phyloP scores from a whole-genome alignment of 2,888 invertebrate species.

The Willowsia nigromaculata region DNA sequence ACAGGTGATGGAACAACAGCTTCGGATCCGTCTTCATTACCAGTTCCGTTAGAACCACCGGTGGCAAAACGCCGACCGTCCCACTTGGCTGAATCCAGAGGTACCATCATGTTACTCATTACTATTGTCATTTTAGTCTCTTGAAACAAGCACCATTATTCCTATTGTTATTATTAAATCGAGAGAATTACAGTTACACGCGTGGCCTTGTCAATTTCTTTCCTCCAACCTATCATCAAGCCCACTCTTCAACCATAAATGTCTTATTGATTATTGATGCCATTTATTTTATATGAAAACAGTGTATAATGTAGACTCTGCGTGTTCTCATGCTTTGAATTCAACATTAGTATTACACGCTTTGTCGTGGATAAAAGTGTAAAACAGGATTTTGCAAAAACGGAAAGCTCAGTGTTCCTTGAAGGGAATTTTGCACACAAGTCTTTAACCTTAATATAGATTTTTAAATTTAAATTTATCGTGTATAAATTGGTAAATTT shows the following conservation, averaged over 20 bases:
- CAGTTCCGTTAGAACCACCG: slow-evolving; percentile 56
- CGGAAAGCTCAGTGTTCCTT: no score
- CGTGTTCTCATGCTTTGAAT: no score
- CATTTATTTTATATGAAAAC: not conserved
- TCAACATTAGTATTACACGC: not conserved
- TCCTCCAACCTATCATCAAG: slow-evolving; percentile 39
- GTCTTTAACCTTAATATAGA: no score
- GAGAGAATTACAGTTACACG: not conserved
- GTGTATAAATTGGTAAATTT: no score
- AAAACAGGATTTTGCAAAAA: no score
- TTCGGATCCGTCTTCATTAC: slow-evolving; percentile 44
- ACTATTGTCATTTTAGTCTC: not conserved
- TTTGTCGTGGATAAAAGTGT: not conserved
- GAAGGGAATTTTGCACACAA: no score
- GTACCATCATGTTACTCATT: not conserved
- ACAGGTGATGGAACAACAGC: slow-evolving; percentile 59
- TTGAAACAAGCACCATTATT: slow-evolving; percentile 2
- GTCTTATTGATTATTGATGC: slow-evolving; percentile 52
- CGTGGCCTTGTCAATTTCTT: slow-evolving; percentile 40
- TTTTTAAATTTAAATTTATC: no score
- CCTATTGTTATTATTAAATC: not conserved
- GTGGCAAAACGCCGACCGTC: slow-evolving; percentile 26
- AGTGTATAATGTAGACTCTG: not conserved
- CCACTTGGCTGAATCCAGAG: slow-evolving; percentile 45
- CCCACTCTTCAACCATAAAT: slow-evolving; percentile 14